Evolutionary conservation across 1,140 invertebrate species (phyloP).

Genomic region (Zaprionus taronus): DNA sequence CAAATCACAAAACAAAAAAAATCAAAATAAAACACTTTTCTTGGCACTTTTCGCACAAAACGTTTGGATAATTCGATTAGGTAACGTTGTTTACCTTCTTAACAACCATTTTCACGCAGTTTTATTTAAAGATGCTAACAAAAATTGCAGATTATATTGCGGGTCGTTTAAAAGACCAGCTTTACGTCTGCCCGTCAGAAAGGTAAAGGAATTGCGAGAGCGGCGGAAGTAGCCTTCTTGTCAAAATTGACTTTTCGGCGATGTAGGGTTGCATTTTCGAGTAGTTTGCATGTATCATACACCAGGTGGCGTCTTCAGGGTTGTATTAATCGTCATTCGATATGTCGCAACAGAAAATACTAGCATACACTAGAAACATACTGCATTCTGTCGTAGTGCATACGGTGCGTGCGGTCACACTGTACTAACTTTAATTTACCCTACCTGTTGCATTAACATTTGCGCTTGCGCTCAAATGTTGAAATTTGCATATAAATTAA

Average conservation of each 20-base stretch:
- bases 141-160: slow-evolving; percentile 78
- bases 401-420: slow-evolving; percentile 21
- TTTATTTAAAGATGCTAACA: slow-evolving; percentile 71
- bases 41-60: slow-evolving; percentile 16
- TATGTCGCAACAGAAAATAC: not conserved
- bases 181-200: slow-evolving; percentile 83
- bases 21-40: slow-evolving; percentile 10
- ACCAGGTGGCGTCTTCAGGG: slow-evolving; percentile 33
- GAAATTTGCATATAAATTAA: slow-evolving; percentile 54
- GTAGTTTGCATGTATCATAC: not conserved
- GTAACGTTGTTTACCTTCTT: slow-evolving; percentile 78
- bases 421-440: slow-evolving; percentile 41
- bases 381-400: not conserved
- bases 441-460: slow-evolving; percentile 52
- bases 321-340: slow-evolving; percentile 26
- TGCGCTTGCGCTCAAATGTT: slow-evolving; percentile 51
- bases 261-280: slow-evolving; percentile 43
- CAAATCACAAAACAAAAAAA: slow-evolving; percentile 52
- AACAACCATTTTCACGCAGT: slow-evolving; percentile 82
- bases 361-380: not conserved
- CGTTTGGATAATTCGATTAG: slow-evolving; percentile 36
- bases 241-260: slow-evolving; percentile 53
- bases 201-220: slow-evolving; percentile 79
- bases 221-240: slow-evolving; percentile 70
- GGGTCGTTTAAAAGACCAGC: slow-evolving; percentile 75